phyloP scores from a whole-genome alignment of 2,888 invertebrate species.

The Helicoverpa assulta region DNA sequence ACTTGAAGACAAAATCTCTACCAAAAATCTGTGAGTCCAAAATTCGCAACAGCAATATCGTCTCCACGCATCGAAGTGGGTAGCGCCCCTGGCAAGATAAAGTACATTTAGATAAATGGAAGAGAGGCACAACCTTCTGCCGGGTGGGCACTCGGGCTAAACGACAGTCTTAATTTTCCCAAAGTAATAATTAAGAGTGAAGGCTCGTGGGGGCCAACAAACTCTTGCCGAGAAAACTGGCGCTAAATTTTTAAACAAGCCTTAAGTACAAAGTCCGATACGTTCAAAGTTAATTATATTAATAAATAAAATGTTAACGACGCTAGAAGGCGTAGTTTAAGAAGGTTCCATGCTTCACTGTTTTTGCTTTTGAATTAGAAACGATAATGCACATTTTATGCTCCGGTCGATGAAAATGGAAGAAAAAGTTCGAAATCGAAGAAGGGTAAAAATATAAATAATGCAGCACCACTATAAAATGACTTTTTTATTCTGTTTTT shows the following conservation, averaged over 20 bases:
- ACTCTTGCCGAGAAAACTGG: constrained; percentile 78
- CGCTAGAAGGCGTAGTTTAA: constrained; percentile 64
- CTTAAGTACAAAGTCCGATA: constrained; percentile 89
- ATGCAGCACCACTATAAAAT: background rate
- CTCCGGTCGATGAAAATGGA: constrained; percentile 7
- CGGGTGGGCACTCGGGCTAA: constrained; percentile 86
- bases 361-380: constrained; percentile 23
- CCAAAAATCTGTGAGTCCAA: constrained; percentile 21
- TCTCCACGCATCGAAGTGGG: constrained; percentile 71
- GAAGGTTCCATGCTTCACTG: constrained; percentile 37
- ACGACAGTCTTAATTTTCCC: constrained; percentile 91
- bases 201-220: constrained; percentile 82
- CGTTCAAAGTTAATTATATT: constrained; percentile 86
- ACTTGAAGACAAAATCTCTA: background rate
- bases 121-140: constrained; percentile 82
- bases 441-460: background rate
- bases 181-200: constrained; percentile 91
- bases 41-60: constrained; percentile 58
- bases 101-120: constrained; percentile 90
- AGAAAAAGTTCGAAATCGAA: background rate
- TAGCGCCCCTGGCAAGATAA: constrained; percentile 84
- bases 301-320: constrained; percentile 79
- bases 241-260: constrained; percentile 89
- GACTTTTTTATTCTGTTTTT: background rate
- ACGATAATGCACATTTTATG: constrained; percentile 49